Conservation (phyloP, 2,888 invertebrate species). For the Pterobdella sp. region DNA sequence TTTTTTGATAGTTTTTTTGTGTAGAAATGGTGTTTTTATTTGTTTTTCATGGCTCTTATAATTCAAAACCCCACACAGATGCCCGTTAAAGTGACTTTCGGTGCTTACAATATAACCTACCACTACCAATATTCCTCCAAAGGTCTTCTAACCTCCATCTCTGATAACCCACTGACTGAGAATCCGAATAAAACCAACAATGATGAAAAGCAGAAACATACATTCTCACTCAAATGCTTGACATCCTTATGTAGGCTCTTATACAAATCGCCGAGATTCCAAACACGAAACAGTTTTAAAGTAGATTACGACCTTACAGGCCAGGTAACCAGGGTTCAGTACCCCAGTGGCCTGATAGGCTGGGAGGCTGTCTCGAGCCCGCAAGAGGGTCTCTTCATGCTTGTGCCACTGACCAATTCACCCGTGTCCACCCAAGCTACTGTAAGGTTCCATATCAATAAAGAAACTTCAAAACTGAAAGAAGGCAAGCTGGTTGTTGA, state of each 20-base stretch:
- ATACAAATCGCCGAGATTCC: neutral
- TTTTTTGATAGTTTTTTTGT: neutral
- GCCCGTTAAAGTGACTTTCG: neutral
- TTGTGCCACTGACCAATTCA: neutral
- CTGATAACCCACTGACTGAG: neutral
- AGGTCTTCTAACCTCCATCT: neutral
- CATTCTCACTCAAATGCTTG: neutral
- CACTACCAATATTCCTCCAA: neutral
- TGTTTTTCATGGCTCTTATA: too few relatives aligned
- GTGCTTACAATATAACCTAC: neutral
- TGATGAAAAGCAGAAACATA: neutral
- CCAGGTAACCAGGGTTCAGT: neutral
- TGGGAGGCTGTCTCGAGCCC: neutral
- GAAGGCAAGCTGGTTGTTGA: neutral
- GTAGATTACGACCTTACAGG: neutral
- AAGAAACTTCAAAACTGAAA: neutral
- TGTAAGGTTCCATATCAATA: neutral
- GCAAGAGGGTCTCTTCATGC: slow-evolving; percentile 10
- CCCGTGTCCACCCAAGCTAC: neutral
- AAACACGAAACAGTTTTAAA: neutral
- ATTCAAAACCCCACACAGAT: too few relatives aligned
- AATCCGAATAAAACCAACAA: neutral
- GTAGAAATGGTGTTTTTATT: too few relatives aligned
- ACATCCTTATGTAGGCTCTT: neutral
- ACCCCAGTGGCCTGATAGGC: neutral